phyloP scores from a whole-genome alignment of 2,888 invertebrate genomes.

The Acleris emargana region DNA sequence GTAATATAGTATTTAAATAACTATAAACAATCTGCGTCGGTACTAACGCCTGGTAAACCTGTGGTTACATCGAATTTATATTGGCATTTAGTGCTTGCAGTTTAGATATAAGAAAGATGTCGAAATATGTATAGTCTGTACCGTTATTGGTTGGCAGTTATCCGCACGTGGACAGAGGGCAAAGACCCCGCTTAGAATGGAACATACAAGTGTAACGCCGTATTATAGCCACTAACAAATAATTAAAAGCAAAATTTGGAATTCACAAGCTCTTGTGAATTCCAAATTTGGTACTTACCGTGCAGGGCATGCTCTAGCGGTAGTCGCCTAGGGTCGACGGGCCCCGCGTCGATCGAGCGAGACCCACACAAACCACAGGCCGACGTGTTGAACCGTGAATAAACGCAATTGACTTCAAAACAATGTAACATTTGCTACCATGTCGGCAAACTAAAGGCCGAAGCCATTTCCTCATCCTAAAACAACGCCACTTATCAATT shows the following conservation, averaged over 20 bases:
- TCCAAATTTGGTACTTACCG: neutral
- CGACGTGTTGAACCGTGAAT: neutral
- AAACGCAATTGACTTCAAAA: conserved; percentile 18
- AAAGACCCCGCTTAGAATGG: conserved; percentile 59
- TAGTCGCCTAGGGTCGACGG: conserved; percentile 6
- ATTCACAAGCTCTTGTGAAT: no score
- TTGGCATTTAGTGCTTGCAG: conserved; percentile 20
- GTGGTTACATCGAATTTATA: conserved; percentile 14
- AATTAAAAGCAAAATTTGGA: no score
- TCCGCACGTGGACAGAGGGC: conserved; percentile 64
- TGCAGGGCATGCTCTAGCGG: neutral
- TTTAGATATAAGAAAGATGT: conserved; percentile 27
- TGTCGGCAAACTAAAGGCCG: conserved; percentile 15
- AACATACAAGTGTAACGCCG: conserved; percentile 47
- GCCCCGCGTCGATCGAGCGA: neutral
- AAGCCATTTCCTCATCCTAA: conserved; percentile 27
- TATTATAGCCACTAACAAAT: conserved; percentile 27
- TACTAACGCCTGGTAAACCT: neutral
- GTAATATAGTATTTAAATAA: no score
- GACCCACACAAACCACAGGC: neutral
- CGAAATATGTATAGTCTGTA: conserved; percentile 45
- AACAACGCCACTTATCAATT: conserved; percentile 32
- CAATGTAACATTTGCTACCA: conserved; percentile 10
- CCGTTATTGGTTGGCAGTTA: conserved; percentile 69
- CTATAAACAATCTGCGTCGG: neutral